Evolutionary conservation across 2,113 vertebrate genomes (phyloP).

Genomic region (Hyperopisus bebe): DNA sequence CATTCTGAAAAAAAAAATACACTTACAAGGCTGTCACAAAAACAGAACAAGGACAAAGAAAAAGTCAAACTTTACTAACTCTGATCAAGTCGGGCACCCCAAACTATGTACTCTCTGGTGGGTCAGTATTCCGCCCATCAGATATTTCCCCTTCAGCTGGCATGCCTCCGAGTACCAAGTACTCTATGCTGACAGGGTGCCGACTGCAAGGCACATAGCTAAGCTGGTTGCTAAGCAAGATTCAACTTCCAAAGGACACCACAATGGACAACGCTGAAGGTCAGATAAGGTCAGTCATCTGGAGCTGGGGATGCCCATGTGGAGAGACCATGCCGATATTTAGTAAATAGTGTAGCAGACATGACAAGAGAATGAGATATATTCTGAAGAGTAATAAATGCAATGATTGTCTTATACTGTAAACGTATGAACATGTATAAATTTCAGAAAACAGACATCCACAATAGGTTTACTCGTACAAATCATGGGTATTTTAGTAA

Average conservation of each 20-base stretch:
- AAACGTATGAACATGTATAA: background rate
- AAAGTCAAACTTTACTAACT: background rate
- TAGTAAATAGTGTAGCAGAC: background rate
- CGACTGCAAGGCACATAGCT: background rate
- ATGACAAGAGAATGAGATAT: background rate
- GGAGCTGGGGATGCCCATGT: background rate
- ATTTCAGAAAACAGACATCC: background rate
- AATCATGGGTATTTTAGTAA: background rate
- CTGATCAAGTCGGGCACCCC: background rate
- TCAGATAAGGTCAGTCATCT: background rate
- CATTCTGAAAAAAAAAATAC: background rate
- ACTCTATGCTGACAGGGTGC: background rate
- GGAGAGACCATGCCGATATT: background rate
- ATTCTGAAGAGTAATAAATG: background rate
- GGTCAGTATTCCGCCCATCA: background rate
- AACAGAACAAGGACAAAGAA: background rate
- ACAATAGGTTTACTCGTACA: background rate
- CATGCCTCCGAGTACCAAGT: background rate
- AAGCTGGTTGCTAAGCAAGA: background rate
- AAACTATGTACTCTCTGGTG: background rate
- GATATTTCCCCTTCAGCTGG: background rate
- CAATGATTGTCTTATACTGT: background rate
- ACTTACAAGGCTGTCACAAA: background rate
- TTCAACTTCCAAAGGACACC: background rate
- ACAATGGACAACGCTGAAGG: background rate